These are phyloP conservation scores for Gonocerus acuteangulatus DNA, from an alignment of 2,888 invertebrate species.

Conservation along the genomic window DNA sequence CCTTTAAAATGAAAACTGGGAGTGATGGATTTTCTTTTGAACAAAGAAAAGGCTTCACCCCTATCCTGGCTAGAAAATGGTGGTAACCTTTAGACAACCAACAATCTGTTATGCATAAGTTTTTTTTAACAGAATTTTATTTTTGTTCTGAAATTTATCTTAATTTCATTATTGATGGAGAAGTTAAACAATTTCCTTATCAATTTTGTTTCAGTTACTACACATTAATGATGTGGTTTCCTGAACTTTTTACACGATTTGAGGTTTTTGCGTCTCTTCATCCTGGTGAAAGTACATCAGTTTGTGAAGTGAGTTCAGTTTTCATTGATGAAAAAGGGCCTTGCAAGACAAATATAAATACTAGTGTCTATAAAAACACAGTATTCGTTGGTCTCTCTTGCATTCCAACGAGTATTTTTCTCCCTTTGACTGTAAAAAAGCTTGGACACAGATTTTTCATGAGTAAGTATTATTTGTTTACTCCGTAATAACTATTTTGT, in stretches of 20 bases:
- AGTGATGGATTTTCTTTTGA: too few species aligned
- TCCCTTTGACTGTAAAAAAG: slow-evolving; percentile 69
- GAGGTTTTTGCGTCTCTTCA: slow-evolving; percentile 61
- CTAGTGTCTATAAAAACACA: slow-evolving; percentile 65
- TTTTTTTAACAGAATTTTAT: too few species aligned
- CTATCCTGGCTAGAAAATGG: too few species aligned
- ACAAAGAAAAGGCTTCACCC: too few species aligned
- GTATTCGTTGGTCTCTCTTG: slow-evolving; percentile 72
- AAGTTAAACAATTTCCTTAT: too few species aligned
- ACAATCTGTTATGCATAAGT: too few species aligned
- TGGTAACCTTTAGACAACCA: too few species aligned
- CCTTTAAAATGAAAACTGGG: too few species aligned
- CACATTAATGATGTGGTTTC: slow-evolving; percentile 87
- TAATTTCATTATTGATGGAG: too few species aligned
- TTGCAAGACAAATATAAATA: slow-evolving; percentile 45
- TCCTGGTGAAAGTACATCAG: slow-evolving; percentile 61
- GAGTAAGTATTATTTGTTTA: slow-evolving; percentile 50
- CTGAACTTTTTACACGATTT: slow-evolving; percentile 76
- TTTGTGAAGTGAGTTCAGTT: slow-evolving; percentile 68
- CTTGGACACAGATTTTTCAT: slow-evolving; percentile 75
- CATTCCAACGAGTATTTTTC: slow-evolving; percentile 69
- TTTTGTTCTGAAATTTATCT: too few species aligned
- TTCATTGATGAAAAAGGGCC: slow-evolving; percentile 44
- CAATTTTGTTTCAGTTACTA: slow-evolving; percentile 65
- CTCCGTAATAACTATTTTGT: not conserved